A percentile compares a stretch with the other conserved stretches of the same genome.
Evolutionary conservation across 2,797 vertebrate species (phyloP).

Genomic region (Prionace glauca): DNA sequence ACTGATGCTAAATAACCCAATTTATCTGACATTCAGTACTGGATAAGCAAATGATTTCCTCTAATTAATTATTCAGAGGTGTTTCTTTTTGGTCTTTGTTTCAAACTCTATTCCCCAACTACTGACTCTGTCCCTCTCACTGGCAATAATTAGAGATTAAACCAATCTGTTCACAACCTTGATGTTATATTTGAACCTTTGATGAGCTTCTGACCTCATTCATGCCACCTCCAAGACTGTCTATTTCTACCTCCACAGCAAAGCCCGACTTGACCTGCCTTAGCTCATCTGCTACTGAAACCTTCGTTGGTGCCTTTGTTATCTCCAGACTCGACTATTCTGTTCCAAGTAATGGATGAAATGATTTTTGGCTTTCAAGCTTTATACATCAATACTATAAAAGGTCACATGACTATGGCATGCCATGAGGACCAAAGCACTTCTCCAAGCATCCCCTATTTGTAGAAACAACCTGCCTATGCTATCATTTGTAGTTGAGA

Average conservation of each 20-base stretch:
- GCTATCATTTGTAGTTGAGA: too few species aligned
- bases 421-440: too few species aligned
- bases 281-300: background rate
- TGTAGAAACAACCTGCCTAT: too few species aligned
- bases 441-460: too few species aligned
- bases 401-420: too few species aligned
- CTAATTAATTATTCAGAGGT: background rate
- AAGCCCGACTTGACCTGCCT: background rate
- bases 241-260: background rate
- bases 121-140: background rate
- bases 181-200: background rate
- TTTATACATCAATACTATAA: too few species aligned
- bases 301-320: background rate
- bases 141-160: background rate
- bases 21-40: background rate
- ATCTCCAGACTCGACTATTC: background rate
- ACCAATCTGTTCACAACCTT: background rate
- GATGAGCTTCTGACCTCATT: background rate
- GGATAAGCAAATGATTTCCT: background rate
- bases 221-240: background rate
- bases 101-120: background rate
- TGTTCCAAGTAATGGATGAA: too few species aligned
- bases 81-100: background rate
- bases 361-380: too few species aligned
- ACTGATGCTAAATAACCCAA: background rate